Evolutionary conservation across 2,797 vertebrate species (phyloP), one percentile per base, ranked within the genome.

Genomic region (Forpus xanthops): DNA sequence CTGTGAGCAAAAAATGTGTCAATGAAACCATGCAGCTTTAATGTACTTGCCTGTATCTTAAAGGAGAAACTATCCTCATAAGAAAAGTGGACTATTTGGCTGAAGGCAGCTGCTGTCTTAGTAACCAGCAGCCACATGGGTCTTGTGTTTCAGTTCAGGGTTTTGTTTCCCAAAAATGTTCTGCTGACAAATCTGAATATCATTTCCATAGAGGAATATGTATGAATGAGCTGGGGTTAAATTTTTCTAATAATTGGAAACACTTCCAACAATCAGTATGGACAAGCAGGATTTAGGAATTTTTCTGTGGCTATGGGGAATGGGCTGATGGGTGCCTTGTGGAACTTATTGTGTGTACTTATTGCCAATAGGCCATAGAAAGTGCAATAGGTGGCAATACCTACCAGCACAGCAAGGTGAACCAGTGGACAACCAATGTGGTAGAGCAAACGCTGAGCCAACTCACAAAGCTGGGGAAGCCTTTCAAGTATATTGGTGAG

Each of bases 401-500:
- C 47, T 99, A 99, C 92, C 98, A 99, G 92, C 99, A 99, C 96
- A 99, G 97, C 98, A 98, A 98, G 94, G 99, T 99, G 52, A 99
- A 98, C 65, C 99, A 99, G 94, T 99, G 99, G 99, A 99, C 98
- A 70, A 98, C 98, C 4, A 98, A 97, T 11, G 98, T 99, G 5
- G 98, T 99, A 87, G 99, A 99, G 73, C 99, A 99, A 90, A 98
- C 98, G 13, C 97, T 99, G 66, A 98, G 98, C 96, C 99, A 99
- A 27, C 99, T 99, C 92, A 99, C 98, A 92, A 99, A 99, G 94
- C 98, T 99, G 84, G 98, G 98, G 30, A 99, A 99, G 71, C 99
- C 99, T 21, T 99, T 99, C 97, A 99, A 99, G 93, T 99, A 99
- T 62, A 99, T 99, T 0, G 98, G 99, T 99, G 97, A 96, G 96